Base-by-base conservation (phyloP, 1,140 invertebrate species). In the Rhopalosiphum maidis region DNA sequence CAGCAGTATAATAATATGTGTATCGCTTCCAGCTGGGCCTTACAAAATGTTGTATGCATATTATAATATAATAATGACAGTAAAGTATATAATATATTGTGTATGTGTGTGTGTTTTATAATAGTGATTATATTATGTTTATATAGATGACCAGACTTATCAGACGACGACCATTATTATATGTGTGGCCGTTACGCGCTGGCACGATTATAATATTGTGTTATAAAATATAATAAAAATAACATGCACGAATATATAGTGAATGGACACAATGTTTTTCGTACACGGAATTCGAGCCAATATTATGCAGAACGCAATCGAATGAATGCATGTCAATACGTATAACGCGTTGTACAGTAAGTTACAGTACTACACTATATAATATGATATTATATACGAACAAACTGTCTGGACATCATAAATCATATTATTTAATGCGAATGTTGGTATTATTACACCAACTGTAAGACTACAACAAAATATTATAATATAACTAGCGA, bases 1-100 rank as follows among this genome's bases (percentile, higher is more conserved):
- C 60, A 77, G 30, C 30, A 77, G 60, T 77, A n/a, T n/a, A n/a
- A 51, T 54, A n/a, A 51, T 54, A n/a, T 77, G n/a, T 77, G 60
- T n/a, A n/a, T 77, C 60, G 25, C 25, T 87, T 92, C 68, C 91
- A 85, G 91, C 91, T 92, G 91, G 91, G 91, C 91, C 85, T 83
- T 83, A 92, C n/a, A 92, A 83, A 91, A 90, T 83, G 21, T 54
- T 22, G 18, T 37, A 89, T 37, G 46, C 30, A 35, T 48, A 83
- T 37, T 48, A 83, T 37, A 83, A 82, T 82, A 82, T 82, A 82
- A 83, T 37, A 37, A 83, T 51, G 21, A 48, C 30, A n/a, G 60
- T 77, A 6, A 77, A 77, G 11, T n/a, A 18, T 51, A 51, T 51
- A 51, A 51, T 15, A 77, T n/a, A 77, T n/a, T 51, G 18, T 18